Evolutionary conservation across 2,888 invertebrate genomes (phyloP), one percentile per base, ranked within the genome.

Genomic region (Chesias legatella): DNA sequence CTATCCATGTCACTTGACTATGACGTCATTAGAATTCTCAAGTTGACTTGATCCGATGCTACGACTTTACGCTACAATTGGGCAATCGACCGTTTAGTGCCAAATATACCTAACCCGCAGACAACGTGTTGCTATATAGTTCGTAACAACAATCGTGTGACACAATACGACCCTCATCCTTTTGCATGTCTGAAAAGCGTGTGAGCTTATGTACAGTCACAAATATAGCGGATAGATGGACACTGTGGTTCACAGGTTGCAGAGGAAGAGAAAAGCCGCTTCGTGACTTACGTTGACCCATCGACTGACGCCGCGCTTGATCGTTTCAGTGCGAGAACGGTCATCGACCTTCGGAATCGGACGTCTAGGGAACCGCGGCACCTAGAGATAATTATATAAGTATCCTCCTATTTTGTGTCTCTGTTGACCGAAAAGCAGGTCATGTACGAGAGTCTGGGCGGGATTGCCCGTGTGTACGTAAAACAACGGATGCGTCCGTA

Each of bases 201-300:
- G 54, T 55, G 55, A 55, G 55, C 52, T 50, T 55, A 55, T 55
- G 40, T 55, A 55, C 55, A 55, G 52, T 52, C 55, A 55, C 55
- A 55, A 48, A 40, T 37, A 52, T 51, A 55, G 55, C 52, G 46
- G 37, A 48, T 45, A 55, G 50, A 51, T 44, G 44, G 44, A 40
- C 36, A 36, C 40, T 36, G 41, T 31, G 32, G 24, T 11, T 32
- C 24, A 33, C 36, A 42, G 37, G 30, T 31, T 34, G 42, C 38
- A 27, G 31, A 33, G 38, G 38, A 21, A 42, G 34, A 38, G 41
- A 32, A 21, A 46, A 43, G 36, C 40, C 43, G 44, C 51, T 33
- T 41, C 26, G 43, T 36, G 36, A 55, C 55, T 55, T 55, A 55
- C 55, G 47, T 55, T 55, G 28, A 46, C 50, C 52, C 55, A 55